Evolutionary conservation across 2,113 vertebrate genomes (phyloP).

Genomic region (Anhinga anhinga): DNA sequence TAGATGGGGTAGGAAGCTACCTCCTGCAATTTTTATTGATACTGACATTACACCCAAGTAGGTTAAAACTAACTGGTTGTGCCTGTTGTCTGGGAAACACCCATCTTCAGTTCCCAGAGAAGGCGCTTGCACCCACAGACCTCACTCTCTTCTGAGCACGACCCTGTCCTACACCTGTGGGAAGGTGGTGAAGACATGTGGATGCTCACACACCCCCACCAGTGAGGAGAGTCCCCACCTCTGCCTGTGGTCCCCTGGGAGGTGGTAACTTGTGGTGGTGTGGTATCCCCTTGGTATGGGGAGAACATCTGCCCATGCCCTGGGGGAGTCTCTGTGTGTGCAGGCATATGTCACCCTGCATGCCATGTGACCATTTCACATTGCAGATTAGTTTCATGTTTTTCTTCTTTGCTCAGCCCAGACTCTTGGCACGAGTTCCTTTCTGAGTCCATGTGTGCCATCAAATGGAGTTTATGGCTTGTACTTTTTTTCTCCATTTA

Average conservation of each 20-base stretch:
- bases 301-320: neutral
- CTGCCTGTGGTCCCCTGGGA: neutral
- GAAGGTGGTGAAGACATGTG: neutral
- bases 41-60: neutral
- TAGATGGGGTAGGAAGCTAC: neutral
- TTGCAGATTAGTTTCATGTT: neutral
- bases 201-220: neutral
- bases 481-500: neutral
- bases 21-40: neutral
- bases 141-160: neutral
- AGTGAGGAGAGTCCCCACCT: neutral
- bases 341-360: neutral
- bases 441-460: neutral
- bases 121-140: neutral
- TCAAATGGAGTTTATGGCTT: neutral
- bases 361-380: neutral
- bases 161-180: neutral
- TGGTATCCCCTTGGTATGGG: neutral
- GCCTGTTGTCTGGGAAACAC: neutral
- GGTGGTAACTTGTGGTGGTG: neutral
- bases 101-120: neutral
- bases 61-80: neutral
- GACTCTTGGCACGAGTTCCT: neutral
- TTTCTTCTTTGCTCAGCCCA: neutral
- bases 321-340: neutral